Evolutionary conservation across 1,140 invertebrate species (phyloP).

Genomic region (Bombus pascuorum): DNA sequence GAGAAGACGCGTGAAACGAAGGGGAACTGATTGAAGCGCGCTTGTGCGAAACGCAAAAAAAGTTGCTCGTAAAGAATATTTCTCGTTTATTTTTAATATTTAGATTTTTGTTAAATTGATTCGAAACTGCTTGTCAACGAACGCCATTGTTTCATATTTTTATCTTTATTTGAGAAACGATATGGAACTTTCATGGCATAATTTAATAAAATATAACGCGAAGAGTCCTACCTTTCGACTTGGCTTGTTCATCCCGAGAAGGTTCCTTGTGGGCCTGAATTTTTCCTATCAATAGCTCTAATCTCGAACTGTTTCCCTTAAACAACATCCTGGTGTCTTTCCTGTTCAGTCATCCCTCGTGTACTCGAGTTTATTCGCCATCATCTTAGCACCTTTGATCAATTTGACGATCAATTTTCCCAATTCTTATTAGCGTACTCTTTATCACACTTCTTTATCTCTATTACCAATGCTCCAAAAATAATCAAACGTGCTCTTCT

Average conservation of each 20-base stretch:
- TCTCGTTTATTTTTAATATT: background rate
- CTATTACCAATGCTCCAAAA: background rate
- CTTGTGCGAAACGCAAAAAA: background rate
- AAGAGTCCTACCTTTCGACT: constrained; percentile 72
- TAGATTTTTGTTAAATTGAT: background rate
- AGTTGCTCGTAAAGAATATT: background rate
- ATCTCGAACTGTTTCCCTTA: constrained; percentile 90
- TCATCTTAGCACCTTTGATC: background rate
- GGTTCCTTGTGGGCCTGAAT: constrained; percentile 90
- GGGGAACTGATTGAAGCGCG: too few species aligned
- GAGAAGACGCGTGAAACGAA: background rate
- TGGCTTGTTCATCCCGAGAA: constrained; percentile 61
- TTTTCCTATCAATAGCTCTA: constrained; percentile 92
- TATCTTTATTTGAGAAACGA: too few species aligned
- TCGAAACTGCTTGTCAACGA: too few species aligned
- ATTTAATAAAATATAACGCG: background rate
- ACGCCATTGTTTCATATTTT: too few species aligned
- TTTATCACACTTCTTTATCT: background rate
- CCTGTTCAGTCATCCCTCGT: background rate
- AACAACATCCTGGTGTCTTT: constrained; percentile 85
- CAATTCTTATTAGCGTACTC: background rate
- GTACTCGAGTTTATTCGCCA: constrained; percentile 2
- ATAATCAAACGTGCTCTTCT: background rate
- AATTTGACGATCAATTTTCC: background rate
- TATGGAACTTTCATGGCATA: too few species aligned